Base-by-base conservation (phyloP, 2,888 invertebrate species). In the Physocephala rufipes region DNA sequence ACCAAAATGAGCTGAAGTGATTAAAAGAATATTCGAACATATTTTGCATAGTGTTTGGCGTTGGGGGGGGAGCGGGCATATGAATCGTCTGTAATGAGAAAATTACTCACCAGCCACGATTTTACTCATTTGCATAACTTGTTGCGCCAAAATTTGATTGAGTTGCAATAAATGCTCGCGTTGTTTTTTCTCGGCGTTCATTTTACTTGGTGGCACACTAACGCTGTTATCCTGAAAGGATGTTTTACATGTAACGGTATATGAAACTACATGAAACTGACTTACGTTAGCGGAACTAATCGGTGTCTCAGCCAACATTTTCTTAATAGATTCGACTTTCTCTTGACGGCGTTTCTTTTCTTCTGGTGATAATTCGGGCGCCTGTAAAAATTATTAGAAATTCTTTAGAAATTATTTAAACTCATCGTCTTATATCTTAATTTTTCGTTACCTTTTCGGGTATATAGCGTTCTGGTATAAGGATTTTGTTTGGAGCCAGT, bases 81-180 rank as follows among this genome's bases (percentile, higher is more conserved):
- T n/a, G n/a, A n/a, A n/a, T n/a, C n/a, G n/a, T n/a, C n/a, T n/a
- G n/a, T 21, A 66, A 16, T n/a, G 13, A 36, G 62, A 73, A 64
- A 58, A 73, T 55, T 58, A 87, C 90, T 89, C 90, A 96, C 96
- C 96, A 87, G 97, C 96, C 80, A 96, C 95, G 84, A 95, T 93
- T 89, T 95, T 95, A 88, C 95, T 96, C 90, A 95, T 95, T 87
- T 95, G 94, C 89, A 95, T 96, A 79, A 96, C 96, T 89, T 95
- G 94, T 85, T 94, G 93, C 74, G 96, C 97, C 79, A 97, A 89
- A 79, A 95, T 93, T 87, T 96, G 96, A 88, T 95, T 95, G 80
- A 97, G 89, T 84, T 95, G 95, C 74, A 97, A 89, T 79, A 97
- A 89, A 85, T 95, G 95, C 80, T 96, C 95, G 68, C 96, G 89